Evolutionary conservation across 1,140 invertebrate species (phyloP).

Genomic region (Drosophila kurseongensis): DNA sequence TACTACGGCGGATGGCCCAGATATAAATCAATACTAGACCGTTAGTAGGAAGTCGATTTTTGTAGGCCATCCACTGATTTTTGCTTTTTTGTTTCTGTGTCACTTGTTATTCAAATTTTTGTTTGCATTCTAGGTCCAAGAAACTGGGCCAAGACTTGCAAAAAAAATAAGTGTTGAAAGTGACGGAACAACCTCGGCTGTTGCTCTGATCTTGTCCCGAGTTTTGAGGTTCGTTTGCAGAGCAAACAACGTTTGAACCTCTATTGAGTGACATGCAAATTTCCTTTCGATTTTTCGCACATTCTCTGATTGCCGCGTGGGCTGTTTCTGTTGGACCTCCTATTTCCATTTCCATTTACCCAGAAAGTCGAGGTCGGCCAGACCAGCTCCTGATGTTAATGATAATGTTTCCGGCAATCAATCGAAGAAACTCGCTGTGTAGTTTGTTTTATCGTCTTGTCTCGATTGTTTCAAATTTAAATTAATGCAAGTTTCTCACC

Average conservation of each 20-base stretch:
- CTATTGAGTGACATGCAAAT: conserved; percentile 78
- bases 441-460: conserved; percentile 42
- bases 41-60: conserved; percentile 61
- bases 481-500: conserved; percentile 3
- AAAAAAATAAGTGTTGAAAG: conserved; percentile 31
- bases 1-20: conserved; percentile 31
- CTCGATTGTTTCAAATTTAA: conserved; percentile 48
- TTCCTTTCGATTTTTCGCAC: conserved; percentile 77
- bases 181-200: conserved; percentile 33
- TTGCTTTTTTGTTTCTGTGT: conserved; percentile 47
- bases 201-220: conserved; percentile 14
- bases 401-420: conserved; percentile 80
- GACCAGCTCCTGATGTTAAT: conserved; percentile 12
- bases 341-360: conserved; percentile 7
- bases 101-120: conserved; percentile 72
- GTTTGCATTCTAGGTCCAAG: conserved; percentile 57
- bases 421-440: conserved; percentile 53
- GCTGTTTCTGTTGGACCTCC: conserved; percentile 10
- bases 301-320: conserved; percentile 71
- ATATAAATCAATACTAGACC: conserved; percentile 38
- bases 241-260: conserved; percentile 42
- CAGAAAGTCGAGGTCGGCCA: conserved; percentile 50
- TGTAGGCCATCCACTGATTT: conserved; percentile 46
- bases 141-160: conserved; percentile 54
- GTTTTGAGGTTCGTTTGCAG: conserved; percentile 52